phyloP scores from a whole-genome alignment of 2,888 invertebrate species.

The Platerodrilus igneus region DNA sequence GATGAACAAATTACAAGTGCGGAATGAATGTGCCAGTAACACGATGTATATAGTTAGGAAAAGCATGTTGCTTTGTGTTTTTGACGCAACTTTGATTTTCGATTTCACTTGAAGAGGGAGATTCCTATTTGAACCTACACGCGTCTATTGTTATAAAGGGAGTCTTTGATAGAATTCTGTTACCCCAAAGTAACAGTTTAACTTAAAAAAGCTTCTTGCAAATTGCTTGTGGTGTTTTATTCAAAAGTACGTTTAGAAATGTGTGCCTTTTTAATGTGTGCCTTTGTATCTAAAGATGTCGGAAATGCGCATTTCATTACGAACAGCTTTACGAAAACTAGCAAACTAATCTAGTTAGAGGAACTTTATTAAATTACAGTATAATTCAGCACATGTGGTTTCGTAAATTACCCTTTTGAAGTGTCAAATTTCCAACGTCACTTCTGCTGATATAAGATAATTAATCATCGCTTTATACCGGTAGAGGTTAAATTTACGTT shows the following conservation, averaged over 20 bases:
- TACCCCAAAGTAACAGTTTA: constrained; percentile 27
- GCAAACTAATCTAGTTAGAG: too few species aligned
- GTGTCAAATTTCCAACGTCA: constrained; percentile 18
- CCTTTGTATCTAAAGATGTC: too few species aligned
- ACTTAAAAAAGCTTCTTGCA: neutral
- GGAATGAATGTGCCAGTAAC: constrained; percentile 38
- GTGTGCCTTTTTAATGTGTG: too few species aligned
- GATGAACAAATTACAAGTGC: constrained; percentile 40
- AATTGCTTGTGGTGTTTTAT: neutral
- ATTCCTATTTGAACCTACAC: constrained; percentile 9
- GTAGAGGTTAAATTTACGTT: constrained; percentile 14
- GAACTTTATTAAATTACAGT: too few species aligned
- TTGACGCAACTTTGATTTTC: constrained; percentile 30
- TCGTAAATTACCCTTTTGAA: constrained; percentile 18
- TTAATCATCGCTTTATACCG: constrained; percentile 21
- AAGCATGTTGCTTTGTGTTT: constrained; percentile 26
- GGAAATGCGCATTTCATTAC: too few species aligned
- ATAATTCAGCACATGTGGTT: too few species aligned
- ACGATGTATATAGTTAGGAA: constrained; percentile 36
- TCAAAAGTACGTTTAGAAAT: too few species aligned
- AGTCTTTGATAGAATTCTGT: constrained; percentile 39
- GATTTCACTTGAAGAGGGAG: constrained; percentile 19
- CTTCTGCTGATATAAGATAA: constrained; percentile 17
- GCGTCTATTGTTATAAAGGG: constrained; percentile 20
- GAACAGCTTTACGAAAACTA: too few species aligned